These are phyloP conservation scores for Salticus scenicus DNA, from an alignment of 2,888 invertebrate genomes.

Conservation along the genomic window DNA sequence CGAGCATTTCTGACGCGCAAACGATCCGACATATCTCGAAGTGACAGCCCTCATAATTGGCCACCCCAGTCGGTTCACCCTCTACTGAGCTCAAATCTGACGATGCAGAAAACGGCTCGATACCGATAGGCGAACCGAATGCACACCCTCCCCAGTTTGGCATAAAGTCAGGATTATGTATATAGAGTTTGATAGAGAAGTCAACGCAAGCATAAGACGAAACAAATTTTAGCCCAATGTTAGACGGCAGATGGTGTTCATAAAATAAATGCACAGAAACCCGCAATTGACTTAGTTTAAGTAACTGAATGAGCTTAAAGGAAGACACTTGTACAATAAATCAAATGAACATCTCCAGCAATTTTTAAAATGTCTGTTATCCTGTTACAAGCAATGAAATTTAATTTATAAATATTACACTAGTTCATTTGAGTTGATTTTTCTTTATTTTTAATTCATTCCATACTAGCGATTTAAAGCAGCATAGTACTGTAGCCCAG, in stretches of 20 bases:
- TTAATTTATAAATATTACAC: no score
- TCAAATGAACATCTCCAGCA: no score
- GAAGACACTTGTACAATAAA: no score
- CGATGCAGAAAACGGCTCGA: conserved; percentile 51
- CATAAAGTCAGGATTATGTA: conserved; percentile 2
- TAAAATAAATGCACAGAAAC: no score
- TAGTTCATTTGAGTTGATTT: no score
- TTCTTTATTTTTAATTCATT: no score
- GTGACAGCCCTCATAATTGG: conserved; percentile 60
- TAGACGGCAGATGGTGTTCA: neutral
- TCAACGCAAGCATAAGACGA: conserved; percentile 1
- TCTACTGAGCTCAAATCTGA: conserved; percentile 29
- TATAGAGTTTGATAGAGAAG: conserved; percentile 9
- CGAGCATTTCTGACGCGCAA: conserved; percentile 29
- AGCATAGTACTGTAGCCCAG: no score
- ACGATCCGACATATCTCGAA: conserved; percentile 56
- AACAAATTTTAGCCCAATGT: neutral
- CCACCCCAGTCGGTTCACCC: conserved; percentile 21
- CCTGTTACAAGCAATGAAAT: no score
- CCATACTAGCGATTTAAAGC: no score
- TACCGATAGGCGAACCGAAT: conserved; percentile 53
- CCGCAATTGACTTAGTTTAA: no score
- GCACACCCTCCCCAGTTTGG: conserved; percentile 8
- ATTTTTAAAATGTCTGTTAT: no score
- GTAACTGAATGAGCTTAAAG: no score